Evolutionary conservation across 2,113 vertebrate species (phyloP), one percentile per base, ranked within the genome.

Genomic region (Nematolebias whitei): DNA sequence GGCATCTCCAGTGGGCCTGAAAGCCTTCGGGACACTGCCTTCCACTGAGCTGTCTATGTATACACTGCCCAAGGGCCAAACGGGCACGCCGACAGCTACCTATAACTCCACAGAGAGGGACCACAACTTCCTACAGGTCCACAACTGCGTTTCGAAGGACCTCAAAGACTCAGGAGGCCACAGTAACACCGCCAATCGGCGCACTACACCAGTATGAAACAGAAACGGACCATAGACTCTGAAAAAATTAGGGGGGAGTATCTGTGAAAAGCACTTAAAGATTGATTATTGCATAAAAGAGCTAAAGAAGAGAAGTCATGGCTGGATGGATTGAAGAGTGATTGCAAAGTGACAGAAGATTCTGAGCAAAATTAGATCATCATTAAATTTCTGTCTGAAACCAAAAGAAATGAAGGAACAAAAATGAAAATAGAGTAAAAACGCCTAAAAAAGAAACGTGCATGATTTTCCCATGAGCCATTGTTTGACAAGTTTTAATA

Each of bases 31-130:
- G 80, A 93, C 96, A 80, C 93, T 98, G 74, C 96, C 97, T 51
- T 97, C 96, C 90, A 98, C 96, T 29, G 97, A 98, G 91, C 96
- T 98, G 85, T 96, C 96, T 86, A 96, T 98, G 96, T 99, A 98
- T 87, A 96, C 96, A 71, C 93, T 99, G 89, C 94, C 94, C 87
- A 98, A 97, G 91, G 93, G 94, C 78, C 76, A 70, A 90, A 94
- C 86, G 38, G 90, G 92, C 86, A 95, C 96, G 26, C 95, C 96
- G 26, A 96, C 95, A 81, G 92, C 95, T 90, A 96, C 94, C 92
- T 99, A 99, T 93, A 96, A 98, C 94, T 98, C 97, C 56, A 87
- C 84, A 1, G 95, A 96, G 92, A 95, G 95, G 88, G 96, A 98
- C 92, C 96, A 97, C 93, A 96, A 96, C 92, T 99, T 98, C 95